Evolutionary conservation across 2,888 invertebrate species (phyloP).

Genomic region (Synergus gifuensis): DNA sequence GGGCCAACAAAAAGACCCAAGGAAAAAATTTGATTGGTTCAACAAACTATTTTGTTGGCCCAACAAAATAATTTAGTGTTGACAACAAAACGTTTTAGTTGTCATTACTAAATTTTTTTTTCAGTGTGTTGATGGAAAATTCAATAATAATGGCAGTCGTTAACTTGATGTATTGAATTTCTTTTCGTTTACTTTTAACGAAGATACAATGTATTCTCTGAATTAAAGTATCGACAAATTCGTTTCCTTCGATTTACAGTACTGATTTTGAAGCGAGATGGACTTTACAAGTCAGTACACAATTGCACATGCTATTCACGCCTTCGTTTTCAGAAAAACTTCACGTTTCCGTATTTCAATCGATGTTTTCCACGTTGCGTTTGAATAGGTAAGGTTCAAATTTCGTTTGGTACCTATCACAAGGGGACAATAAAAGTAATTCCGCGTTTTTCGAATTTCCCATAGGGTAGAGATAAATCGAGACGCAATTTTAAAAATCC

Average conservation of each 20-base stretch:
- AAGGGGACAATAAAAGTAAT: not conserved
- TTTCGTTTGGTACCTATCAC: not conserved
- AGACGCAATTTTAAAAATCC: not conserved
- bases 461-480: not conserved
- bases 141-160: slow-evolving; percentile 21
- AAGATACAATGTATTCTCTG: not conserved
- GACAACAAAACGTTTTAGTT: too few relatives aligned
- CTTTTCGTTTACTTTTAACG: not conserved
- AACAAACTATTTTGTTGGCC: too few relatives aligned
- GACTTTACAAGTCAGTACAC: slow-evolving; percentile 16
- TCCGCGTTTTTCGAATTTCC: slow-evolving; percentile 2
- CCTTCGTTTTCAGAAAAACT: slow-evolving; percentile 17
- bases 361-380: not conserved
- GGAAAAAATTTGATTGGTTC: too few relatives aligned
- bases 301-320: not conserved
- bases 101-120: too few relatives aligned
- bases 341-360: slow-evolving; percentile 1
- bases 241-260: slow-evolving; percentile 13
- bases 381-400: not conserved
- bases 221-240: slow-evolving; percentile 12
- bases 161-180: slow-evolving; percentile 3
- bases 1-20: too few relatives aligned
- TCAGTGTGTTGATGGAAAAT: not conserved
- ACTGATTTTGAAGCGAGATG: not conserved
- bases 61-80: too few relatives aligned